phyloP scores from a whole-genome alignment of 2,113 vertebrate genomes.

The Nesoenas mayeri region DNA sequence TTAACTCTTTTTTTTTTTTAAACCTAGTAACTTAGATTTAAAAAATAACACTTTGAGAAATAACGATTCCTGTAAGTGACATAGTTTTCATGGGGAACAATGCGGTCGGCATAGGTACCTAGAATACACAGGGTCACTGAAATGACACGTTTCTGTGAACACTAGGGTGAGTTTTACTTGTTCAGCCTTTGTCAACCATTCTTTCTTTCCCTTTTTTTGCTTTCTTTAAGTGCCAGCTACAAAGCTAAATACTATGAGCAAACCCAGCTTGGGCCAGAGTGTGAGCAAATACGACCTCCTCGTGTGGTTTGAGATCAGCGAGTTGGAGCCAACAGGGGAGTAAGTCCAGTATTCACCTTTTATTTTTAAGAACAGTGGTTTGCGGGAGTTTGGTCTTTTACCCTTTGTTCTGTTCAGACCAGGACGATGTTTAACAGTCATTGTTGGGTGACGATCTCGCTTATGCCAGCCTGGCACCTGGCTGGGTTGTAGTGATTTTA shows the following conservation, averaged over 20 bases:
- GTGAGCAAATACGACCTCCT: conserved; percentile 98
- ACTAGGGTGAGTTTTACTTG: neutral
- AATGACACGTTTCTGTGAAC: neutral
- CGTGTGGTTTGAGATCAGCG: conserved; percentile 99
- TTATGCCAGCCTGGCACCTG: neutral
- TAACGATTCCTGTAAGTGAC: neutral
- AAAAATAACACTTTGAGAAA: neutral
- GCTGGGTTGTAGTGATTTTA: neutral
- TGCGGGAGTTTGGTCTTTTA: neutral
- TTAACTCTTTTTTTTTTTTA: neutral
- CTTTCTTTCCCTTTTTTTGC: neutral
- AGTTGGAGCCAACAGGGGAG: conserved; percentile 98
- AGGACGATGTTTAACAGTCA: neutral
- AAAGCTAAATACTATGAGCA: conserved; percentile 94
- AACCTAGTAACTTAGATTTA: neutral
- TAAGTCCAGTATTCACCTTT: conserved; percentile 74
- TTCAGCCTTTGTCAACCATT: neutral
- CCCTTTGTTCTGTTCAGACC: neutral
- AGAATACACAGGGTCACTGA: neutral
- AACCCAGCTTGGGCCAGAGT: conserved; percentile 93
- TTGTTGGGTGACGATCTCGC: neutral
- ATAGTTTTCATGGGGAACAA: neutral
- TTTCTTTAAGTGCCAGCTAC: conserved; percentile 89
- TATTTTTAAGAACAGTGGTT: neutral
- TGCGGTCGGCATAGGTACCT: neutral